Evolutionary conservation across 2,113 vertebrate genomes (phyloP).

Genomic region (Entosphenus tridentatus): DNA sequence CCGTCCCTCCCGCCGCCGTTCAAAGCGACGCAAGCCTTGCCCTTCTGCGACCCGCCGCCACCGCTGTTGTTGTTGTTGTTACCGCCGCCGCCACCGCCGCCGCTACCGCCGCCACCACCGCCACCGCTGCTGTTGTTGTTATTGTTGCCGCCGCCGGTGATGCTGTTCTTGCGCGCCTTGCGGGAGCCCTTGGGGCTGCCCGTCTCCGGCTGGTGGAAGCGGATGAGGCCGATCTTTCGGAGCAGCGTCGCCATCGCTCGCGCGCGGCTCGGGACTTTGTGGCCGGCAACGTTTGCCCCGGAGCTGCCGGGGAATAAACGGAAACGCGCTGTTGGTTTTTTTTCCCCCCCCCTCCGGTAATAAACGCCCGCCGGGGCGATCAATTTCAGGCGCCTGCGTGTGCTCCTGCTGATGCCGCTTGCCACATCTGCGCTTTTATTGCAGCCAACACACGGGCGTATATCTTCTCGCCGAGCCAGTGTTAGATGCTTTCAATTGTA

Average conservation of each 20-base stretch:
- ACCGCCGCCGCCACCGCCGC: conserved; percentile 17
- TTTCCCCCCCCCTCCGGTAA: no score
- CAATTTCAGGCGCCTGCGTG: no score
- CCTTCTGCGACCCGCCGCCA: conserved; percentile 38
- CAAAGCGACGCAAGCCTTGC: conserved; percentile 18
- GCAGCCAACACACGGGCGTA: no score
- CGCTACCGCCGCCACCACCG: conserved; percentile 22
- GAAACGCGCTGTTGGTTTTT: no score
- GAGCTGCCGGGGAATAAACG: no score
- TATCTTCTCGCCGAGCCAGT: no score
- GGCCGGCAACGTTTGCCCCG: no score
- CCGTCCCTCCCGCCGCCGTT: background rate
- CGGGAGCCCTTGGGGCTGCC: conserved; percentile 37
- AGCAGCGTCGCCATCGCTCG: conserved; percentile 67
- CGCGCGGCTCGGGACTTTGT: no score
- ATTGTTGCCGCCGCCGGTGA: conserved; percentile 30
- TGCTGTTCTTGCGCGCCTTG: conserved; percentile 40
- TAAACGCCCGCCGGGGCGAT: no score
- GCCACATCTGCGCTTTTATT: no score
- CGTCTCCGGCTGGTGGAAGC: conserved; percentile 80
- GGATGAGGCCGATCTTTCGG: conserved; percentile 87
- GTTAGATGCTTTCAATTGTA: no score
- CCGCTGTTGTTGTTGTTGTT: background rate
- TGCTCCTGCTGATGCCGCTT: no score
- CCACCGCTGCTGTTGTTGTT: conserved; percentile 21